Percentiles rank a stretch among this genome's conserved stretches.
These are phyloP conservation scores for Tricholauxania praeusta DNA, from an alignment of 2,888 invertebrate species.

Conservation along the genomic window DNA sequence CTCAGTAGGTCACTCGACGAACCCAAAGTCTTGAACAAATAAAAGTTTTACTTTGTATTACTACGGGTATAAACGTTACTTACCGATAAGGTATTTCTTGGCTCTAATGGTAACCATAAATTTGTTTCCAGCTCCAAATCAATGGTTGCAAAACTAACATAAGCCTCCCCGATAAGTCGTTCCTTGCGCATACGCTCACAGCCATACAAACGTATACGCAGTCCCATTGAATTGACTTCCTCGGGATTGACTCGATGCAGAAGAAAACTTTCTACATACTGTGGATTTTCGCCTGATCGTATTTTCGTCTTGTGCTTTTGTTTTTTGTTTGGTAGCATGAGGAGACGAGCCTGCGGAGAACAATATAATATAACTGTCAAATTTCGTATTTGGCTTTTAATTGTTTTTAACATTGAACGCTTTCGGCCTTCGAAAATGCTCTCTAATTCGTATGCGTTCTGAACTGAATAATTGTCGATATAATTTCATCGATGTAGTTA, in stretches of 20 bases:
- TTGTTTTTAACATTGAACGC: too few species aligned
- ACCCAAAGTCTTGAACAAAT: slow-evolving; percentile 67
- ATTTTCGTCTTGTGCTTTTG: slow-evolving; percentile 96
- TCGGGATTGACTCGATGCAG: slow-evolving; percentile 93
- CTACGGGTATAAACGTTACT: slow-evolving; percentile 46
- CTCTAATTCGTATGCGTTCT: too few species aligned
- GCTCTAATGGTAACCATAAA: slow-evolving; percentile 88
- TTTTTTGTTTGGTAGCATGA: slow-evolving; percentile 91
- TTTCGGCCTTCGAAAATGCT: too few species aligned
- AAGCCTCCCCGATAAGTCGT: slow-evolving; percentile 89
- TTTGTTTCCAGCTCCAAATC: slow-evolving; percentile 92
- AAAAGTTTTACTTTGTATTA: neutral
- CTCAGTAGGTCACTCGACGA: slow-evolving; percentile 77
- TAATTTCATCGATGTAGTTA: too few species aligned
- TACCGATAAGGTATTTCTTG: slow-evolving; percentile 73
- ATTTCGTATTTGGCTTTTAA: too few species aligned
- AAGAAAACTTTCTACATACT: slow-evolving; percentile 92
- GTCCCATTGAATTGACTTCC: slow-evolving; percentile 92
- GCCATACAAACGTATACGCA: slow-evolving; percentile 90
- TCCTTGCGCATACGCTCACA: slow-evolving; percentile 94
- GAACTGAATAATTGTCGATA: too few species aligned
- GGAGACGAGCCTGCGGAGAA: slow-evolving; percentile 81
- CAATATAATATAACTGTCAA: too few species aligned
- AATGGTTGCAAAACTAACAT: slow-evolving; percentile 89
- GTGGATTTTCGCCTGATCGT: slow-evolving; percentile 89